Percentiles rank a stretch among this genome's conserved stretches.
Evolutionary conservation across 2,888 invertebrate genomes (phyloP).

Genomic region (Lasioglossum marginatum): DNA sequence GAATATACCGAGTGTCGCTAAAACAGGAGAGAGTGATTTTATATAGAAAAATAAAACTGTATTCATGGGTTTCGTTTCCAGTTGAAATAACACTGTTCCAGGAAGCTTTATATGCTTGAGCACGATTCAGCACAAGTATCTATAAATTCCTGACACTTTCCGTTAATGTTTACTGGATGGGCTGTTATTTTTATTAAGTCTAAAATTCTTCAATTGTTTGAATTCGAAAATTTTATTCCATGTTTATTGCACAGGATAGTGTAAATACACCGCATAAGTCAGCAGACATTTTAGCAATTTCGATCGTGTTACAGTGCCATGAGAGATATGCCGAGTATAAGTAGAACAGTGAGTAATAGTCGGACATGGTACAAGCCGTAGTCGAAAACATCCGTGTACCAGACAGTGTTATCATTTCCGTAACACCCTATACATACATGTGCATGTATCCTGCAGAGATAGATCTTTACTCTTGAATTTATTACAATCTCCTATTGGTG

Average conservation of each 20-base stretch:
- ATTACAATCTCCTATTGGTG: background rate
- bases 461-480: background rate
- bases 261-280: background rate
- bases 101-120: background rate
- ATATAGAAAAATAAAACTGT: constrained; percentile 1
- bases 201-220: background rate
- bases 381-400: background rate
- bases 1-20: background rate
- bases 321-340: background rate
- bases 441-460: background rate
- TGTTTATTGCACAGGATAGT: background rate
- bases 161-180: background rate
- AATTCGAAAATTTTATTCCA: background rate
- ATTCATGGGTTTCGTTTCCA: background rate
- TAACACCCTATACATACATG: background rate
- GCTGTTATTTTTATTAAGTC: background rate
- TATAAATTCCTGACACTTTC: background rate
- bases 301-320: background rate
- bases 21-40: background rate
- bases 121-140: background rate
- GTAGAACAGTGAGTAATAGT: constrained; percentile 8
- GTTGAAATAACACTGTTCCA: background rate
- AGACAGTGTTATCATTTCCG: constrained; percentile 2
- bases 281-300: background rate
- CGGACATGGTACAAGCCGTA: background rate